Evolutionary conservation across 2,113 vertebrate genomes (phyloP).

Genomic region (Nyctibius bracteatus): DNA sequence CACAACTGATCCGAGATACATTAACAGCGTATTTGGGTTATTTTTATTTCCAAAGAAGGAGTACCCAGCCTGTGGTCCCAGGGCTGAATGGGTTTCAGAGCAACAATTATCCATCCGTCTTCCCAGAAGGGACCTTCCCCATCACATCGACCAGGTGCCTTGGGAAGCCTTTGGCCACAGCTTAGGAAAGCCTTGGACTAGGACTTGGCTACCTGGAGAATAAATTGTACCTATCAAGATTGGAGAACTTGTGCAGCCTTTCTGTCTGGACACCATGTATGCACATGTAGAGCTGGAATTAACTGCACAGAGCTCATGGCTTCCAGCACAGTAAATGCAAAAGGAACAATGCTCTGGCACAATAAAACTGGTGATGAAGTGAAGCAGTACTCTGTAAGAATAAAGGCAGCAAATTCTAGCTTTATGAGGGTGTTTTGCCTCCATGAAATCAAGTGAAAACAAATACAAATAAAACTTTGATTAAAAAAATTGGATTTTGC

Average conservation of each 20-base stretch:
- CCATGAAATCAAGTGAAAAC: background rate
- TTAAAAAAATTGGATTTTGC: background rate
- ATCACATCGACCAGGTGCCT: background rate
- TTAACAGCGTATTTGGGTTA: background rate
- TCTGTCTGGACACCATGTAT: fast-evolving
- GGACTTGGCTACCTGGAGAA: background rate
- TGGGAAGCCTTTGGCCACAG: background rate
- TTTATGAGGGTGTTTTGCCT: background rate
- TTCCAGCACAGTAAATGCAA: background rate
- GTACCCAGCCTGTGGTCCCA: background rate
- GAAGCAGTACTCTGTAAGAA: background rate
- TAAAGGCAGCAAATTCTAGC: background rate
- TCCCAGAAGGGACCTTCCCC: background rate
- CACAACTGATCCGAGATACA: background rate
- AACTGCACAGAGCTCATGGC: background rate
- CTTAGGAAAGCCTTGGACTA: background rate
- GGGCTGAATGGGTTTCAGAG: background rate
- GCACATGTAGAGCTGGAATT: background rate
- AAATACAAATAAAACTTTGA: conserved; percentile 5
- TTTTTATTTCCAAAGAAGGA: background rate
- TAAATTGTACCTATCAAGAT: background rate
- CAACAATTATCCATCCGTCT: background rate
- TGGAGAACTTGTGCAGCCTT: background rate
- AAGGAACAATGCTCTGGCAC: too few species aligned
- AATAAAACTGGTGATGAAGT: too few species aligned